Conservation (phyloP, 1,140 invertebrate species). For the Phthorimaea operculella region DNA sequence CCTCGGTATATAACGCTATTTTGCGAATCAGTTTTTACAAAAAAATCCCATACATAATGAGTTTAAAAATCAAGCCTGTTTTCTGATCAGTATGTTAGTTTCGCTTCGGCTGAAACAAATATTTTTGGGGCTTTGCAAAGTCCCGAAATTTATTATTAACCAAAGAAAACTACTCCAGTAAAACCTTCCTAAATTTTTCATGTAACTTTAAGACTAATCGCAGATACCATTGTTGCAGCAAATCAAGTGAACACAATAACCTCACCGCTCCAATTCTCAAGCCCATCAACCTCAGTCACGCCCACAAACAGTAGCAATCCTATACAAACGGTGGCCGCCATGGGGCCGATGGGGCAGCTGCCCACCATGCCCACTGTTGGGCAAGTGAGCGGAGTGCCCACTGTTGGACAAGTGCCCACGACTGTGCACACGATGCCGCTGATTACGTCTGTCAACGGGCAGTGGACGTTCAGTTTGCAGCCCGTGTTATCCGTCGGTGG, state of each 20-base stretch:
- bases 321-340: neutral
- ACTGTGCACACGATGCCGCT: slow-evolving; percentile 50
- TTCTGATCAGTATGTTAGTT: too few species aligned
- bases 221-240: slow-evolving; percentile 15
- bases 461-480: slow-evolving; percentile 58
- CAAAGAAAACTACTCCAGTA: too few species aligned
- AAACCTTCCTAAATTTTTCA: too few species aligned
- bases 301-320: slow-evolving; percentile 11
- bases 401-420: slow-evolving; percentile 24
- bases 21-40: too few species aligned
- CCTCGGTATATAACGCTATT: too few species aligned
- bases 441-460: slow-evolving; percentile 54
- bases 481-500: slow-evolving; percentile 57
- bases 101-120: too few species aligned
- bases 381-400: slow-evolving; percentile 22
- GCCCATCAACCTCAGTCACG: neutral
- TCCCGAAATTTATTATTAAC: too few species aligned
- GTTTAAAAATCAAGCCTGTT: too few species aligned
- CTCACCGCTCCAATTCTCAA: slow-evolving; percentile 18
- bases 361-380: slow-evolving; percentile 26
- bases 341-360: neutral
- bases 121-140: too few species aligned
- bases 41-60: too few species aligned
- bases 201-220: too few species aligned
- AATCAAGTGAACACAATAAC: slow-evolving; percentile 34